Evolutionary conservation across 1,140 invertebrate genomes (phyloP), one percentile per base, ranked within the genome.

Genomic region (Euura saliciscinereae): DNA sequence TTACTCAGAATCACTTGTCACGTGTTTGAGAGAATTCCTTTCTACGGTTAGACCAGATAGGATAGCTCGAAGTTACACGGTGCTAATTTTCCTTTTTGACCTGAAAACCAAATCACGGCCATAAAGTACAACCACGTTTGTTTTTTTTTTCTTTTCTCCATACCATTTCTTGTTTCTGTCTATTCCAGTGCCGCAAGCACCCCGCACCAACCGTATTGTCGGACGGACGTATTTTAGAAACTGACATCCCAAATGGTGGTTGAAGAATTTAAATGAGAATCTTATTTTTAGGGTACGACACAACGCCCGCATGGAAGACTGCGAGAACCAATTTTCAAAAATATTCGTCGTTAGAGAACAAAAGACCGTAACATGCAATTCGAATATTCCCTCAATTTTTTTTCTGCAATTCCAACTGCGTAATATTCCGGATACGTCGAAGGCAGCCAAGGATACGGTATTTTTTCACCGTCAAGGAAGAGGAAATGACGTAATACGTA

Each of bases 251-350:
- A 6, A 59, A 59, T n/a, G 51, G 51, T 59, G 51, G 51, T 59
- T n/a, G 51, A 59, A 59, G 51, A 59, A 59, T 59, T 59, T 59
- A 59, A 59, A 59, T n/a, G 51, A 59, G 51, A 28, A 59, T 59
- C 13, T 59, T 59, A 59, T 59, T 59, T 59, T 59, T 59, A 59
- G 51, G 51, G 51, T 6, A 59, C 13, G 6, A 59, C 8, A 59
- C 51, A n/a, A 3, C 51, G 51, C 51, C 5, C 51, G 8, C 28
- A 28, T 28, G 28, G 28, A 28, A 28, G 28, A 28, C 28, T 28
- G 28, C 28, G 28, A n/a, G 10, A n/a, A 11, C 51, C 3, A 4
- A 59, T 59, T 59, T 59, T 59, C 13, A 59, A 11, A 59, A 11
- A 59, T n/a, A 8, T n/a, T 4, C 51, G 5, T n/a, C 0, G 0